A percentile compares a stretch with the other conserved stretches of the same genome.
Conservation (phyloP, 2,113 vertebrate species). For the Salvelinus namaycush region DNA sequence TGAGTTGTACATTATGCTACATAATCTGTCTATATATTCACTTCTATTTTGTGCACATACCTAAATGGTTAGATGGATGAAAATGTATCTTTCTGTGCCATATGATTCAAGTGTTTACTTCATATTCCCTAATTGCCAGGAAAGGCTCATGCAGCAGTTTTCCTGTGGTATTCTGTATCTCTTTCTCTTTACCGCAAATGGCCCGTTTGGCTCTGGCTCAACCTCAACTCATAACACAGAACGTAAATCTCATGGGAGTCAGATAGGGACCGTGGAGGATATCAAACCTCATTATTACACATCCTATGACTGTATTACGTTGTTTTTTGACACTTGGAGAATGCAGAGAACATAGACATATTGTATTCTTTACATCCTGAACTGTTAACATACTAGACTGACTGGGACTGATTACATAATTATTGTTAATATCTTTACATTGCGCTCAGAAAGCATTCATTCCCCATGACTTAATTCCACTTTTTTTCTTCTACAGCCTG, state of each 20-base stretch:
- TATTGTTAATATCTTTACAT: no score
- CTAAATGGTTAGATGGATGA: not conserved
- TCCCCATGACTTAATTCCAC: no score
- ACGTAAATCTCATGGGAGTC: not conserved
- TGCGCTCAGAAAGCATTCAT: no score
- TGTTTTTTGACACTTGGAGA: slow-evolving; percentile 24
- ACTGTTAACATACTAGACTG: not conserved
- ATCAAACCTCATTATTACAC: slow-evolving; percentile 21
- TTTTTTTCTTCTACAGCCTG: no score
- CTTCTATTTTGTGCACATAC: not conserved
- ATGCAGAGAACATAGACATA: not conserved
- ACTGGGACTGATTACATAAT: not conserved
- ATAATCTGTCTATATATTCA: no score
- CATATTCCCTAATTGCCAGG: not conserved
- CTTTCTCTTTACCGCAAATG: not conserved
- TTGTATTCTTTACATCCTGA: not conserved
- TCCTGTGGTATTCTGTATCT: not conserved
- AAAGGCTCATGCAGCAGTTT: not conserved
- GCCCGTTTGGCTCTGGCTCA: not conserved
- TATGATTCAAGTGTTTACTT: not conserved
- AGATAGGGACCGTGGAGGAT: not conserved
- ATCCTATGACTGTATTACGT: slow-evolving; percentile 8
- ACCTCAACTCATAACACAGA: not conserved
- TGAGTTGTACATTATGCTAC: no score
- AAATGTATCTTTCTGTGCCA: not conserved